Evolutionary conservation across 2,797 vertebrate species (phyloP).

Genomic region (Poecile montanus): DNA sequence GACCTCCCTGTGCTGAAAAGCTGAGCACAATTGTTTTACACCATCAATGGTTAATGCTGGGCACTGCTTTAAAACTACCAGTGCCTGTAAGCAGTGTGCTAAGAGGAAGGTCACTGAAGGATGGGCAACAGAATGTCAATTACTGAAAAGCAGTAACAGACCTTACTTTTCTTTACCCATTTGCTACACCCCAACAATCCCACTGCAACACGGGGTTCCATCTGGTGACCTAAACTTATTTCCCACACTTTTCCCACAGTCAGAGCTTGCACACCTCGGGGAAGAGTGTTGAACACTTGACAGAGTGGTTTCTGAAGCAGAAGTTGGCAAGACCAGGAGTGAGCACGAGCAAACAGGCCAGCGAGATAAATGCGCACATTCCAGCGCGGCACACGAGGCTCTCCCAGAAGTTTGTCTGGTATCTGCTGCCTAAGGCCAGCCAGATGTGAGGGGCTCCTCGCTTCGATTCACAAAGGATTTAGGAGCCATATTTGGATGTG

Average conservation of each 20-base stretch:
- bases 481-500: constrained; percentile 15
- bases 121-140: background rate
- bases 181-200: accelerated
- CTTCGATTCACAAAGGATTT: background rate
- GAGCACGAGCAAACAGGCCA: accelerated
- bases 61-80: background rate
- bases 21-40: background rate
- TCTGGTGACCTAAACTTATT: background rate
- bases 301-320: background rate
- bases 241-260: background rate
- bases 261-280: background rate
- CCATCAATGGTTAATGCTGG: background rate
- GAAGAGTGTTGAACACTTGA: background rate
- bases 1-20: background rate
- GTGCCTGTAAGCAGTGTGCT: background rate
- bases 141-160: background rate
- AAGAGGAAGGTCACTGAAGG: background rate
- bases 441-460: background rate
- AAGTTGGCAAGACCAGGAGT: accelerated
- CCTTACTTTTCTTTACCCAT: background rate
- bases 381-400: accelerated
- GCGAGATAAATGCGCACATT: background rate
- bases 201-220: accelerated
- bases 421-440: background rate
- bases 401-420: background rate